Evolutionary conservation across 37 sponge, comb jelly and placozoan species (phyloP).

Genomic region (Diacarnus erythraeanus): DNA sequence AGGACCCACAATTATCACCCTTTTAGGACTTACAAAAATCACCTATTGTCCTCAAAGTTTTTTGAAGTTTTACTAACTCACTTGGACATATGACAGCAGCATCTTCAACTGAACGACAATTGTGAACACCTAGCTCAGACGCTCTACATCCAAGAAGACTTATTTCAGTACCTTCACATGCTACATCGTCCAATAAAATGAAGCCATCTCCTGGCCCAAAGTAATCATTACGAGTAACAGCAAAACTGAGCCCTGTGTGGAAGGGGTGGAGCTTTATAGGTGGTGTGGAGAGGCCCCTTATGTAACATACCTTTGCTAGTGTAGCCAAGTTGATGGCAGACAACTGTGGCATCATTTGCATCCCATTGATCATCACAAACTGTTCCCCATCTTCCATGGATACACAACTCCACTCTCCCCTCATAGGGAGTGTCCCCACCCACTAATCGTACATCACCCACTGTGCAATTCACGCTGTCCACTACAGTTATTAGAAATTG

Average conservation of each 20-base stretch:
- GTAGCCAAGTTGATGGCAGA: background rate
- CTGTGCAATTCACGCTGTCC: background rate
- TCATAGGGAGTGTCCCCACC: background rate
- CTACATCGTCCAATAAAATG: conserved; percentile 9
- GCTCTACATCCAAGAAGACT: background rate
- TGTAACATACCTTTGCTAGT: background rate
- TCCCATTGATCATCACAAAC: conserved; percentile 8
- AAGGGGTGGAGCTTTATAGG: no score
- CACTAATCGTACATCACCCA: background rate
- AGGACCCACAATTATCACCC: no score
- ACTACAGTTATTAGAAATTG: background rate
- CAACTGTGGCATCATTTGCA: background rate
- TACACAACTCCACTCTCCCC: background rate
- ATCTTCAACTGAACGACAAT: conserved; percentile 1
- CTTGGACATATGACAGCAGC: conserved; percentile 16
- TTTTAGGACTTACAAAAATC: no score
- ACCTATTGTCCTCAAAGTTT: no score
- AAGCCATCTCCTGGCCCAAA: conserved; percentile 4
- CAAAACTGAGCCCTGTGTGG: background rate
- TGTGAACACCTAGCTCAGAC: background rate
- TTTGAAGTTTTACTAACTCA: background rate
- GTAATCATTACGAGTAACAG: background rate
- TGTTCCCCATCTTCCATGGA: conserved; percentile 3
- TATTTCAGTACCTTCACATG: conserved; percentile 3
- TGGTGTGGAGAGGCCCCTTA: no score